Conservation (phyloP, 2,797 vertebrate species). For the Euthynnus affinis region DNA sequence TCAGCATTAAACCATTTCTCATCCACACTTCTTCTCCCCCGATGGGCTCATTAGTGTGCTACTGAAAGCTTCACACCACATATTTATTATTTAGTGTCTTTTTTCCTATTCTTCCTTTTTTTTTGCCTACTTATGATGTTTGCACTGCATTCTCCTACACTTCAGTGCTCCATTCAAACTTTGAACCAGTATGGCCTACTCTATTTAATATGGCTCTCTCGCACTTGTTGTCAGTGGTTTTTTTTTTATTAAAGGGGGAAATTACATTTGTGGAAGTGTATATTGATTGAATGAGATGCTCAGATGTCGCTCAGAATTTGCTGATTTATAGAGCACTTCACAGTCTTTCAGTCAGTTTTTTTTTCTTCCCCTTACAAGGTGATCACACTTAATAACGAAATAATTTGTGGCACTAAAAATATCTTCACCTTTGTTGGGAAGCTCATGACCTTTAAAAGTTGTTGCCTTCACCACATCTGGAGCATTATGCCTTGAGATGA, state of each 20-base stretch:
- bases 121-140: conserved; percentile 22
- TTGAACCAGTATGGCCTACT: conserved; percentile 10
- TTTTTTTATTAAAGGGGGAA: background rate
- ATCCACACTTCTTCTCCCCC: conserved; percentile 58
- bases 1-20: conserved; percentile 64
- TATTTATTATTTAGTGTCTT: conserved; percentile 71
- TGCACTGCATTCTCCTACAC: conserved; percentile 27
- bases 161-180: conserved; percentile 21
- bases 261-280: background rate
- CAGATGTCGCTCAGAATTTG: background rate
- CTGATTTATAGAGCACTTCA: background rate
- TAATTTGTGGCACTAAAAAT: background rate
- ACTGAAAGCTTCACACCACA: conserved; percentile 53
- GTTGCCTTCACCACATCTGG: background rate
- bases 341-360: background rate
- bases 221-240: background rate
- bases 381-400: background rate
- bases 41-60: conserved; percentile 73
- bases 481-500: background rate
- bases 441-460: conserved; percentile 7
- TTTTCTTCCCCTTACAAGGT: background rate
- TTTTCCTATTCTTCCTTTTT: conserved; percentile 18
- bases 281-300: background rate
- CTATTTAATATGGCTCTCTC: conserved; percentile 9
- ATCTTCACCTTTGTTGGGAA: too few relatives aligned